These are phyloP conservation scores for Merodon equestris DNA, from an alignment of 2,888 invertebrate genomes.

Conservation along the genomic window DNA sequence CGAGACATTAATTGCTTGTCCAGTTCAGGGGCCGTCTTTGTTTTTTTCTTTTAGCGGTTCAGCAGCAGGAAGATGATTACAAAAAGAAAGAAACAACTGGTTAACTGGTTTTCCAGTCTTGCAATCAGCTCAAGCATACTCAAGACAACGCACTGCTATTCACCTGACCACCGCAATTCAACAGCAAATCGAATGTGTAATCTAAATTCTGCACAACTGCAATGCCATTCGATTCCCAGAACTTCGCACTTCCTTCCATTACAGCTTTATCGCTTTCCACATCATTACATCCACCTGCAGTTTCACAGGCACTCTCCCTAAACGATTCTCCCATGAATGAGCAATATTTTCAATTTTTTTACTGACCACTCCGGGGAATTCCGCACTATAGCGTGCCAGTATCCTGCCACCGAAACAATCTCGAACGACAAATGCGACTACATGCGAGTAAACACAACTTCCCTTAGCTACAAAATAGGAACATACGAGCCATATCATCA, in stretches of 20 bases:
- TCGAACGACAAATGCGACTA: conserved; percentile 32
- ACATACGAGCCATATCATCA: conserved; percentile 61
- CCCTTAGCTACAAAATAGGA: conserved; percentile 43
- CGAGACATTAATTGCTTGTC: conserved; percentile 30
- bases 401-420: conserved; percentile 18
- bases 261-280: conserved; percentile 51
- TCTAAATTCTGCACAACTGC: conserved; percentile 39
- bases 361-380: conserved; percentile 58
- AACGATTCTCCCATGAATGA: conserved; percentile 60
- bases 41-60: conserved; percentile 4
- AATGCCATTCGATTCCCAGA: background rate
- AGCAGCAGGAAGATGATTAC: background rate
- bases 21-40: no score
- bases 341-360: conserved; percentile 65
- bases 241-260: background rate
- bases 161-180: conserved; percentile 6
- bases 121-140: conserved; percentile 4
- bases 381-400: no score
- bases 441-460: conserved; percentile 21
- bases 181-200: conserved; percentile 35
- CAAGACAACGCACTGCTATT: conserved; percentile 9
- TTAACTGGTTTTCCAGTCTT: no score
- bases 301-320: conserved; percentile 51
- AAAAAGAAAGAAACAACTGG: background rate
- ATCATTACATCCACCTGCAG: conserved; percentile 61